Base-by-base conservation (phyloP, 2,113 vertebrate species). In the Tychaedon coryphoeus region DNA sequence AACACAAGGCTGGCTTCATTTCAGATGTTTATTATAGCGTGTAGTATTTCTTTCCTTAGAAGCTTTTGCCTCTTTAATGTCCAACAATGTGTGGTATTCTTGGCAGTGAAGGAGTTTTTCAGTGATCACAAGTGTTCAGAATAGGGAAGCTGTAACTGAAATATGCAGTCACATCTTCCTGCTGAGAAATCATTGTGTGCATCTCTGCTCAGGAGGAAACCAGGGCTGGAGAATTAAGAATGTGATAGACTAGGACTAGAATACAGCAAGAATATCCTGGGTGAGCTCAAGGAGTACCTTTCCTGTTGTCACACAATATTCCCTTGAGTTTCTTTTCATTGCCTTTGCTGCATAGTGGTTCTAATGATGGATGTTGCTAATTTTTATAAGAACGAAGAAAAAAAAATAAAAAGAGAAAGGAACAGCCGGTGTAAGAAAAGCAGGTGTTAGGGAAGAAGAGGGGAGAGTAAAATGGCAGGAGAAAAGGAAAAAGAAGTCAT, bases 91-190 rank as follows among this genome's bases (percentile, higher is more conserved):
- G 62, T 82, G 54, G 11, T 69, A n/a, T 65, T 86, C n/a, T 8
- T 80, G 38, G 24, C 31, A 88, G 15, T 47, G 40, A 84, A 86
- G 53, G n/a, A 60, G 17, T 50, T 94, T 94, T 87, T 75, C 45
- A 78, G 1, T 82, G 43, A 53, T 84, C 51, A 38, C 26, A 45
- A 48, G 12, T 15, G 28, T 60, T 75, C 38, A 56, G 28, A 70
- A 29, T 71, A 58, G 22, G 26, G 47, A 64, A 79, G 9, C 33
- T 54, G 12, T 61, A 86, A 69, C 33, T 86, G 61, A 58, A 84
- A 65, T 42, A 60, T 4, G 19, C 10, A 64, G 1, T 80, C 69
- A 57, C 10, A 53, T 71, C 25, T 72, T 88, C 86, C 47, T 80
- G 28, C 43, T 82, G 34, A 58, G 45, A 78, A 60, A 71, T 19